Conservation (phyloP, 2,888 invertebrate genomes). For the Atrina japonica region DNA sequence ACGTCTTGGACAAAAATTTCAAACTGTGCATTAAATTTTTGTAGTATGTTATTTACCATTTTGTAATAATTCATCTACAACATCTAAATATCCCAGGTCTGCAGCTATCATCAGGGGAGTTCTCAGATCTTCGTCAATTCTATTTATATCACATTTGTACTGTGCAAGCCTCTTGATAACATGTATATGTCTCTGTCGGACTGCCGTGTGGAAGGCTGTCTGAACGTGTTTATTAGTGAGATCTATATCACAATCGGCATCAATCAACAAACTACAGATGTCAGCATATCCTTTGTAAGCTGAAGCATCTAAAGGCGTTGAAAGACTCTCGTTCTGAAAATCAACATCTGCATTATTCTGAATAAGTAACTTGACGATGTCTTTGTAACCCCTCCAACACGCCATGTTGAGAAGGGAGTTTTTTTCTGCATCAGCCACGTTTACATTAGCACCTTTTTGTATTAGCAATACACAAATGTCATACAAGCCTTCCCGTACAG, state of each 20-base stretch:
- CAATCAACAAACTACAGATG: conserved; percentile 58
- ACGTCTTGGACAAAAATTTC: not conserved
- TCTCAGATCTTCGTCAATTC: conserved; percentile 61
- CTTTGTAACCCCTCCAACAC: conserved; percentile 64
- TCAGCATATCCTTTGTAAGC: conserved; percentile 62
- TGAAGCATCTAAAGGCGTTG: conserved; percentile 73
- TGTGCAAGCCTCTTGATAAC: conserved; percentile 64
- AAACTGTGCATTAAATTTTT: not conserved
- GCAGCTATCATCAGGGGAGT: conserved; percentile 72
- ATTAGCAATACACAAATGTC: conserved; percentile 73
- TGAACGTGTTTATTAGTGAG: conserved; percentile 61
- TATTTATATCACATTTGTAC: conserved; percentile 65
- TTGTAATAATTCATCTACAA: conserved; percentile 39
- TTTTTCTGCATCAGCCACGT: conserved; percentile 71
- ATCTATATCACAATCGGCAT: conserved; percentile 63
- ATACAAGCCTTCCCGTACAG: conserved; percentile 67
- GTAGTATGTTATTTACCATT: not conserved
- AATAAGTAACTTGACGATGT: conserved; percentile 69
- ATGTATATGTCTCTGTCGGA: conserved; percentile 52
- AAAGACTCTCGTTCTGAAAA: conserved; percentile 69
- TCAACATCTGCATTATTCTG: conserved; percentile 70
- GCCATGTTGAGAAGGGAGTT: conserved; percentile 76
- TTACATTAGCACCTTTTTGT: conserved; percentile 72
- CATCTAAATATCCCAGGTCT: conserved; percentile 61
- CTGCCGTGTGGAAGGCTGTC: conserved; percentile 69